Evolutionary conservation across 2,888 invertebrate genomes (phyloP).

Genomic region (Gastracanthus pulcherrimus): DNA sequence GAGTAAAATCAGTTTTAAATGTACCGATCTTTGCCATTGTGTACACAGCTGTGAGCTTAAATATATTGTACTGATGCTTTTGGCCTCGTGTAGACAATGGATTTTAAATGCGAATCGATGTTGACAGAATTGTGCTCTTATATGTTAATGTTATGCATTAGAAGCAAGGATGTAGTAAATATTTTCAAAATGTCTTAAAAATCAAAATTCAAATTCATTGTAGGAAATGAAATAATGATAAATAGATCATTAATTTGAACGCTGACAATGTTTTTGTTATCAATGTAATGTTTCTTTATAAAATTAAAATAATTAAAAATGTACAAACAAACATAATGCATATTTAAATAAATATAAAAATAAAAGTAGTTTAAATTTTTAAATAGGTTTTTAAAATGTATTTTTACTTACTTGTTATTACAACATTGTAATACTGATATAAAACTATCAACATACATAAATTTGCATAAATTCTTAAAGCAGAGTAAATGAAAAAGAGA

Average conservation of each 20-base stretch:
- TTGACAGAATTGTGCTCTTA: constrained; percentile 56
- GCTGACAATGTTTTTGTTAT: constrained; percentile 54
- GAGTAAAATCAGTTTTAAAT: constrained; percentile 6
- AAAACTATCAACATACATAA: neutral
- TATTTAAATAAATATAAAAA: constrained; percentile 35
- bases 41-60: constrained; percentile 50
- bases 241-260: constrained; percentile 35
- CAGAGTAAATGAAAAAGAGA: constrained; percentile 9
- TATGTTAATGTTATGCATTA: constrained; percentile 49
- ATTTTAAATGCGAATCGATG: constrained; percentile 54
- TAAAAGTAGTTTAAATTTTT: constrained; percentile 34
- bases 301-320: constrained; percentile 47
- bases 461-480: constrained; percentile 23
- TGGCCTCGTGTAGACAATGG: constrained; percentile 39
- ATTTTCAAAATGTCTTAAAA: constrained; percentile 51
- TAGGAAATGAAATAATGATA: constrained; percentile 32
- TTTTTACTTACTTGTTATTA: constrained; percentile 49
- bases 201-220: constrained; percentile 43
- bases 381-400: constrained; percentile 46
- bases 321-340: constrained; percentile 49
- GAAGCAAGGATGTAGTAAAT: constrained; percentile 42
- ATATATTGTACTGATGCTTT: constrained; percentile 47
- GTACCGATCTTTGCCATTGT: constrained; percentile 41
- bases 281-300: constrained; percentile 31
- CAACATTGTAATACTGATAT: constrained; percentile 38